phyloP scores from a whole-genome alignment of 2,113 vertebrate species.

The Microtus montanus region DNA sequence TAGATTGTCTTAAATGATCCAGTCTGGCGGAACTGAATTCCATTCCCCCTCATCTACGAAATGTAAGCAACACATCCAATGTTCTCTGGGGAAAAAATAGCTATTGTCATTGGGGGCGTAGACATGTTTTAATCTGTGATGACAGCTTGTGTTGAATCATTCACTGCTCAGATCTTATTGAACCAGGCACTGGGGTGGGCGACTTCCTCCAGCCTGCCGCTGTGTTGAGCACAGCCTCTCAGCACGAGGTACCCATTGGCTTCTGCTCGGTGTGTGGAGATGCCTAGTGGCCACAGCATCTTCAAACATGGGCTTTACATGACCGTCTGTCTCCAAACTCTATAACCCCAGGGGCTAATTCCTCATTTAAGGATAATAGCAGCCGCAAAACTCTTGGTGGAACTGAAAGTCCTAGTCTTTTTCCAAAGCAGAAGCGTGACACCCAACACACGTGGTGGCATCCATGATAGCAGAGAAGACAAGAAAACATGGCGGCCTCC shows the following conservation, averaged over 20 bases:
- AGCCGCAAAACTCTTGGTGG: neutral
- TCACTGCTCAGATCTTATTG: neutral
- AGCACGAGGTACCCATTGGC: neutral
- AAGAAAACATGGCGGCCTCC: neutral
- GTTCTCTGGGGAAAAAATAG: conserved; percentile 60
- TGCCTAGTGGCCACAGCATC: neutral
- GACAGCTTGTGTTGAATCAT: conserved; percentile 70
- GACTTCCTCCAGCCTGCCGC: neutral
- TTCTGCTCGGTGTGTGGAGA: neutral
- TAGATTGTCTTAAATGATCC: conserved; percentile 65
- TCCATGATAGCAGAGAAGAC: neutral
- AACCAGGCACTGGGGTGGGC: conserved; percentile 41
- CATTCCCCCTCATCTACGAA: conserved; percentile 43
- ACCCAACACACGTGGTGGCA: neutral
- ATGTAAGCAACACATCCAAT: conserved; percentile 63
- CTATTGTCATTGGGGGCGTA: conserved; percentile 58
- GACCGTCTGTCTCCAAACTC: conserved; percentile 2
- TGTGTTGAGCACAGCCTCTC: neutral
- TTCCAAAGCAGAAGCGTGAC: neutral
- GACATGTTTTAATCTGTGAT: conserved; percentile 68
- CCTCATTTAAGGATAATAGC: neutral
- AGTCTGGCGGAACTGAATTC: conserved; percentile 57
- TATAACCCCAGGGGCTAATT: neutral
- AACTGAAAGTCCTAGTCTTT: neutral
- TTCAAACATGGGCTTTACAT: neutral